phyloP scores from a whole-genome alignment of 2,797 vertebrate genomes.

The Chrysocyon brachyurus region DNA sequence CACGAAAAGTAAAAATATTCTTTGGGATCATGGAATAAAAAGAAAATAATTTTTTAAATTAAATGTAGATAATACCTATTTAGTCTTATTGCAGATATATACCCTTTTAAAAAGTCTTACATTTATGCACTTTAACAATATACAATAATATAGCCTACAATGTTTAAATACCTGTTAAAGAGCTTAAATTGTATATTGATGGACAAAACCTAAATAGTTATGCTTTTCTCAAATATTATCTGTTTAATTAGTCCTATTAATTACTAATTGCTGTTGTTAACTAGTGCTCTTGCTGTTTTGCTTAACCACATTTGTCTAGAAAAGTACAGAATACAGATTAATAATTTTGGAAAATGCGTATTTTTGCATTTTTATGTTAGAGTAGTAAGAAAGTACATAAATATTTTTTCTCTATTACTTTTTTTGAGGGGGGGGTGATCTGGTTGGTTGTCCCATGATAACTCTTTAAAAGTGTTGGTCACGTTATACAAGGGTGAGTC shows the following conservation, averaged over 20 bases:
- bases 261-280: background rate
- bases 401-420: background rate
- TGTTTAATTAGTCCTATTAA: background rate
- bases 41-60: conserved; percentile 29
- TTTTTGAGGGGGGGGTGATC: background rate
- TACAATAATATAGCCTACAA: background rate
- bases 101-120: background rate
- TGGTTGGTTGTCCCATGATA: background rate
- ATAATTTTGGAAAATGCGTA: background rate
- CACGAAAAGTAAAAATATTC: background rate
- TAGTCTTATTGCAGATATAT: background rate
- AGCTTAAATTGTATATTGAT: background rate
- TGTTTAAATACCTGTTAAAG: background rate
- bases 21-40: background rate
- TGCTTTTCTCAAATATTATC: background rate
- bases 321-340: background rate
- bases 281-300: background rate
- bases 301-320: conserved; percentile 24
- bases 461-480: background rate
- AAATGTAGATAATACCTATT: background rate
- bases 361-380: conserved; percentile 1
- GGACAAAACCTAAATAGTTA: background rate
- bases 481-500: background rate
- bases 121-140: conserved; percentile 28
- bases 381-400: background rate